phyloP scores from a whole-genome alignment of 2,113 vertebrate species.

The Neoarius graeffei region DNA sequence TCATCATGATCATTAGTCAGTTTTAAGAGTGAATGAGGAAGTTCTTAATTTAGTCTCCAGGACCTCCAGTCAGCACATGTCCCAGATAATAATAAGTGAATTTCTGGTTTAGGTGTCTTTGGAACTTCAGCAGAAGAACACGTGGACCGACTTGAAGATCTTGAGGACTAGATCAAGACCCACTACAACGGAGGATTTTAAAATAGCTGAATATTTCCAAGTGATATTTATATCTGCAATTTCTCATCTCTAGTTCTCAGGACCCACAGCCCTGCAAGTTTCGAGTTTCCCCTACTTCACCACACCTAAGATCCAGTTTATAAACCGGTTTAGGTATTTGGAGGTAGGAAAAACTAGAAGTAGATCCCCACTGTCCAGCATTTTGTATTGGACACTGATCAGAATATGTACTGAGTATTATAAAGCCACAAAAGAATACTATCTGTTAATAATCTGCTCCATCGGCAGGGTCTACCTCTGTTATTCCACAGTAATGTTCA shows the following conservation, averaged over 20 bases:
- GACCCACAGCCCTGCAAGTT: neutral
- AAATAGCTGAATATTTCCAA: neutral
- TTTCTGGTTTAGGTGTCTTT: neutral
- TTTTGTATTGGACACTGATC: neutral
- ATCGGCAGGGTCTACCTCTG: conserved; percentile 37
- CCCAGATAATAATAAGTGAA: neutral
- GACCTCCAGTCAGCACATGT: neutral
- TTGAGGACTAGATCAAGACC: neutral
- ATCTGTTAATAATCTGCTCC: conserved; percentile 4
- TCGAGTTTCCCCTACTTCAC: neutral
- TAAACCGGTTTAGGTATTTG: neutral
- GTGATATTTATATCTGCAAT: neutral
- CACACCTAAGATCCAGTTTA: neutral
- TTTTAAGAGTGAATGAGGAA: neutral
- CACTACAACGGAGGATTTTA: conserved; percentile 6
- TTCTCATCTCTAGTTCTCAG: neutral
- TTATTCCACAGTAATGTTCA: neutral
- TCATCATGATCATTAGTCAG: neutral
- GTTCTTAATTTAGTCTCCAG: neutral
- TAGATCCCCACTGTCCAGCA: neutral
- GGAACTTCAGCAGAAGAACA: neutral
- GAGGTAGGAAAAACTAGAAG: neutral
- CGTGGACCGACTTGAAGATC: neutral
- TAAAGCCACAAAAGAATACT: neutral
- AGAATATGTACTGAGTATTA: neutral